Percentiles rank a stretch among this genome's conserved stretches.
phyloP scores from a whole-genome alignment of 2,113 vertebrate genomes.

The Tonatia bakeri region DNA sequence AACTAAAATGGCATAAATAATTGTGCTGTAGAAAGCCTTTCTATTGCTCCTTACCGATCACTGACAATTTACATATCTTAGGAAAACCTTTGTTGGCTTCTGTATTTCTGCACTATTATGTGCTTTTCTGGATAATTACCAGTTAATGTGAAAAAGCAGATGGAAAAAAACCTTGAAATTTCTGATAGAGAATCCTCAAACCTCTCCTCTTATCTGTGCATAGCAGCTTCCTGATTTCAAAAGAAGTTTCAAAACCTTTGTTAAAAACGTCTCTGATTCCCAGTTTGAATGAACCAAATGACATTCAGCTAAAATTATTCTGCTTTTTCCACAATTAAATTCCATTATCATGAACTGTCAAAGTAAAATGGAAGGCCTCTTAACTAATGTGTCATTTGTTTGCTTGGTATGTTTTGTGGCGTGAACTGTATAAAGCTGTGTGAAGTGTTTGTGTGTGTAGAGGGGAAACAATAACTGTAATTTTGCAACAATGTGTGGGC shows the following conservation, averaged over 20 bases:
- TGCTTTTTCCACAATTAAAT: constrained; percentile 84
- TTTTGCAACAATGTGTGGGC: constrained; percentile 71
- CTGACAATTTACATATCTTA: constrained; percentile 88
- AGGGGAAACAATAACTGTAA: constrained; percentile 72
- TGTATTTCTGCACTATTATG: constrained; percentile 85
- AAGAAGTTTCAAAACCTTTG: constrained; percentile 88
- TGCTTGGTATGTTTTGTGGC: constrained; percentile 66
- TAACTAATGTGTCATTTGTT: constrained; percentile 83
- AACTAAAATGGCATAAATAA: constrained; percentile 84
- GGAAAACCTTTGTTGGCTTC: constrained; percentile 86
- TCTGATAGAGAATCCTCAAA: constrained; percentile 87
- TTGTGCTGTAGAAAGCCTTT: constrained; percentile 82
- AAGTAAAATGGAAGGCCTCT: constrained; percentile 82
- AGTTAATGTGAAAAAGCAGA: constrained; percentile 87
- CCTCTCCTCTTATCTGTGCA: constrained; percentile 84
- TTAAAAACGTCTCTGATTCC: constrained; percentile 86
- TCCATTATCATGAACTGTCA: constrained; percentile 83
- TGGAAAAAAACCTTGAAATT: constrained; percentile 86
- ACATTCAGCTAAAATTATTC: constrained; percentile 87
- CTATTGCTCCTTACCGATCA: constrained; percentile 84
- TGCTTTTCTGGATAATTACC: constrained; percentile 87
- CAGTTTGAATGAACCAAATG: constrained; percentile 86
- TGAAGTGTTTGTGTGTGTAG: constrained; percentile 67
- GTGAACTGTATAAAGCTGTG: constrained; percentile 71
- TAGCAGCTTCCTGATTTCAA: constrained; percentile 86